These are phyloP conservation scores for Scolopax bukidnonensis DNA, from an alignment of 2,797 vertebrate genomes.

Conservation along the genomic window DNA sequence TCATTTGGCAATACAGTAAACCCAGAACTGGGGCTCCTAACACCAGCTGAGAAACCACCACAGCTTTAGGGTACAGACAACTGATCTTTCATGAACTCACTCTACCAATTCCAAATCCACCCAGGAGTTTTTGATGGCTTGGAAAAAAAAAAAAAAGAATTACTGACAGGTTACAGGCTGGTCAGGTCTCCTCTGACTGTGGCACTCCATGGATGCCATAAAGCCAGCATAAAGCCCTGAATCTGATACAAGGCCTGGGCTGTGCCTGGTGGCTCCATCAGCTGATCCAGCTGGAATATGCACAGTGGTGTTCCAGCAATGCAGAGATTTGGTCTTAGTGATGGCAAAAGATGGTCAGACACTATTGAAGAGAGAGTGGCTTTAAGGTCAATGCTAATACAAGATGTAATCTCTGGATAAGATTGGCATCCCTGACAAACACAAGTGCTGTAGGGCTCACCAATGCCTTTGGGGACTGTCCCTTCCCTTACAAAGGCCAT, in stretches of 20 bases:
- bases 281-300: neutral
- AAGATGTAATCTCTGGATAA: neutral
- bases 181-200: neutral
- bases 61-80: neutral
- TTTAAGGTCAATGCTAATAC: neutral
- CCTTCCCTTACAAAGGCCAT: neutral
- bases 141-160: neutral
- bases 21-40: fast-evolving
- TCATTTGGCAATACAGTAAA: neutral
- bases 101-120: neutral
- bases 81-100: neutral
- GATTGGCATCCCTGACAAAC: fast-evolving
- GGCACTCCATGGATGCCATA: fast-evolving
- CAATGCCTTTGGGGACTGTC: neutral
- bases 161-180: neutral
- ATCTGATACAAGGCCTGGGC: neutral
- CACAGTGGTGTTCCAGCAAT: neutral
- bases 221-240: neutral
- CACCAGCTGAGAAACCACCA: neutral
- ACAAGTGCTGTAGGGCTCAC: neutral
- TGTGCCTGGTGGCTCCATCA: neutral
- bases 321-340: neutral
- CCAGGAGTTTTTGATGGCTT: neutral
- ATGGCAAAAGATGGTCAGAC: neutral
- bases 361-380: neutral